A percentile compares a stretch with the other conserved stretches of the same genome.
phyloP scores from a whole-genome alignment of 2,888 invertebrate genomes.

The Drosophila demipolita region DNA sequence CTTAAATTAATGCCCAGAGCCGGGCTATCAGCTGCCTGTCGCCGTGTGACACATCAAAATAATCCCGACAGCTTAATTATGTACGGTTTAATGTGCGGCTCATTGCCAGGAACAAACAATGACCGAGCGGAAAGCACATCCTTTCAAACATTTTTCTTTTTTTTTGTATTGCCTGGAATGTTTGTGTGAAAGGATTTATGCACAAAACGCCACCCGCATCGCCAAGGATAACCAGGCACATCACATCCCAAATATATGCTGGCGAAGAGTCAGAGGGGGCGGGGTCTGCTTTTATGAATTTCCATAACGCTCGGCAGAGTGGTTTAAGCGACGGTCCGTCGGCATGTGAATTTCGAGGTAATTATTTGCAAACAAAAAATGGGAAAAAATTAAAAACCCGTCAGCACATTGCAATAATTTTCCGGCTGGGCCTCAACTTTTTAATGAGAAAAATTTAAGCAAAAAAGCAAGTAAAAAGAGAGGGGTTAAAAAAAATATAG shows the following conservation, averaged over 20 bases:
- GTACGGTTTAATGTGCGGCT: slow-evolving; percentile 74
- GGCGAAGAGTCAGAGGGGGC: slow-evolving; percentile 14
- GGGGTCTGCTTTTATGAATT: slow-evolving; percentile 61
- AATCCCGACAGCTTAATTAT: slow-evolving; percentile 84
- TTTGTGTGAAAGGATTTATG: slow-evolving; percentile 75
- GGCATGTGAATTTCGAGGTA: slow-evolving; percentile 63
- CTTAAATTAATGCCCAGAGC: slow-evolving; percentile 70
- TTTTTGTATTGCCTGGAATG: slow-evolving; percentile 31
- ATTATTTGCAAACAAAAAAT: slow-evolving; percentile 69
- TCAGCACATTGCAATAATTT: slow-evolving; percentile 69
- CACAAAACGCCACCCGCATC: slow-evolving; percentile 73
- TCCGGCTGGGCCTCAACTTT: slow-evolving; percentile 65
- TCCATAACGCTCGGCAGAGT: slow-evolving; percentile 74
- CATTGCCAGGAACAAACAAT: slow-evolving; percentile 70
- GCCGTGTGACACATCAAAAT: slow-evolving; percentile 82
- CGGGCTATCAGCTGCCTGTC: slow-evolving; percentile 76
- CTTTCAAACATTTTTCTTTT: slow-evolving; percentile 49
- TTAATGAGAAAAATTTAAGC: slow-evolving; percentile 69
- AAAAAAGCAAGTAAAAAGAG: slow-evolving; percentile 21
- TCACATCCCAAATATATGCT: slow-evolving; percentile 56
- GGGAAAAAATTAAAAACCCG: slow-evolving; percentile 41
- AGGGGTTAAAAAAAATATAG: slow-evolving; percentile 6
- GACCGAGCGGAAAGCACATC: slow-evolving; percentile 44
- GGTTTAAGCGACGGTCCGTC: slow-evolving; percentile 59
- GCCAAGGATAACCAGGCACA: slow-evolving; percentile 44